These are phyloP conservation scores for Graphium colonna DNA, from an alignment of 2,888 invertebrate genomes.

Conservation along the genomic window DNA sequence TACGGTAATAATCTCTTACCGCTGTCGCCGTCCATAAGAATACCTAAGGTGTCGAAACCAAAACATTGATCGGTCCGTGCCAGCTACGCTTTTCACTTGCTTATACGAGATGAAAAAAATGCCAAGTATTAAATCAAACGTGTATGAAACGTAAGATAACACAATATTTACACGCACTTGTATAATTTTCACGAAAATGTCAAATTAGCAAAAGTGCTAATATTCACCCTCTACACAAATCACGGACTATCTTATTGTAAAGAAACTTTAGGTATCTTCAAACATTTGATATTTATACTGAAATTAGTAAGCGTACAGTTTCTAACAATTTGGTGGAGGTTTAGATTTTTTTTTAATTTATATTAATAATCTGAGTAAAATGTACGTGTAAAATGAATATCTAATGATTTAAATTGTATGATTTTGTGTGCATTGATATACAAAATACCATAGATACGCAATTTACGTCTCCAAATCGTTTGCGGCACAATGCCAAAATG, in stretches of 20 bases:
- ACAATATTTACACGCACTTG: slow-evolving; percentile 10
- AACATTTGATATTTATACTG: too few species aligned
- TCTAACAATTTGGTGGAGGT: not conserved
- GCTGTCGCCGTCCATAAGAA: slow-evolving; percentile 65
- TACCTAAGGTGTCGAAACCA: slow-evolving; percentile 68
- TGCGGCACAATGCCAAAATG: too few species aligned
- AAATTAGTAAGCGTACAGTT: not conserved
- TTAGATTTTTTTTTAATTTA: not conserved
- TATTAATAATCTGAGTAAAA: too few species aligned
- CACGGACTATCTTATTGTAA: too few species aligned
- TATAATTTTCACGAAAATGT: not conserved
- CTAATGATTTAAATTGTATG: too few species aligned
- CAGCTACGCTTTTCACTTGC: slow-evolving; percentile 8
- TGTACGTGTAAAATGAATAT: too few species aligned
- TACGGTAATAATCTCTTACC: slow-evolving; percentile 74
- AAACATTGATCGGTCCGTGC: slow-evolving; percentile 38
- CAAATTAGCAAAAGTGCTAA: not conserved
- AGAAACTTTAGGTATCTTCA: too few species aligned
- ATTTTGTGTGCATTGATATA: too few species aligned
- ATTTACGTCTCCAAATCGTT: too few species aligned
- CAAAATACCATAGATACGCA: too few species aligned
- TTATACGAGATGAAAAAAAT: slow-evolving; percentile 4
- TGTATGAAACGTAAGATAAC: slow-evolving; percentile 16
- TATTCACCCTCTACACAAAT: not conserved
- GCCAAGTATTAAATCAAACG: slow-evolving; percentile 9